Conservation (phyloP, 2,113 vertebrate genomes). For the Athene noctua region DNA sequence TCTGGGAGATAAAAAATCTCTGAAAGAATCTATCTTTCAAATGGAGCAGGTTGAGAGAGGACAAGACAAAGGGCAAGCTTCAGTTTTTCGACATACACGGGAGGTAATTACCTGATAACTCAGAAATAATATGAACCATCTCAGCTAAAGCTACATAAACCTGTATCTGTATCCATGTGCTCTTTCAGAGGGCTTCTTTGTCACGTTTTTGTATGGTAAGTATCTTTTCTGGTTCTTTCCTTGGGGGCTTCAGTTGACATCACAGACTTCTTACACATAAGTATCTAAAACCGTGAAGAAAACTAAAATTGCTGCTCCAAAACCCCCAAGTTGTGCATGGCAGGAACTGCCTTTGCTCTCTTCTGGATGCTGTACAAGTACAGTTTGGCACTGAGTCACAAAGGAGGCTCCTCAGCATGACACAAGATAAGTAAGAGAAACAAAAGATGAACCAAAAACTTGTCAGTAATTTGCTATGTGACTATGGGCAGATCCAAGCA, state of each 20-base stretch:
- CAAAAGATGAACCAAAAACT: background rate
- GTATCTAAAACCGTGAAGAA: background rate
- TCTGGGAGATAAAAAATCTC: background rate
- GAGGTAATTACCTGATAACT: background rate
- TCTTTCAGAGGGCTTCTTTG: background rate
- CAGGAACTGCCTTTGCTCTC: background rate
- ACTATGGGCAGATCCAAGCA: background rate
- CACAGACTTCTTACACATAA: accelerated
- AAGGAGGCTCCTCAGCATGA: background rate
- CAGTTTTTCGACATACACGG: background rate
- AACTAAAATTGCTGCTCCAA: background rate
- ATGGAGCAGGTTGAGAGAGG: background rate
- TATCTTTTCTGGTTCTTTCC: background rate
- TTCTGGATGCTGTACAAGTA: background rate
- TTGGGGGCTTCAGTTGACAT: background rate
- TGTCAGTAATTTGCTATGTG: background rate
- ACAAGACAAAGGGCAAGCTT: background rate
- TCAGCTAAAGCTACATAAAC: background rate
- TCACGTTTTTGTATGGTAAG: background rate
- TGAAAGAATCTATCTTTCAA: background rate
- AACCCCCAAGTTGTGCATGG: background rate
- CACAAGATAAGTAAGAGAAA: background rate
- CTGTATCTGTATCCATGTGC: accelerated
- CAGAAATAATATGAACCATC: background rate
- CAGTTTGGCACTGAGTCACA: background rate